Conservation (phyloP, 2,797 vertebrate species). For the Acanthornis magna region DNA sequence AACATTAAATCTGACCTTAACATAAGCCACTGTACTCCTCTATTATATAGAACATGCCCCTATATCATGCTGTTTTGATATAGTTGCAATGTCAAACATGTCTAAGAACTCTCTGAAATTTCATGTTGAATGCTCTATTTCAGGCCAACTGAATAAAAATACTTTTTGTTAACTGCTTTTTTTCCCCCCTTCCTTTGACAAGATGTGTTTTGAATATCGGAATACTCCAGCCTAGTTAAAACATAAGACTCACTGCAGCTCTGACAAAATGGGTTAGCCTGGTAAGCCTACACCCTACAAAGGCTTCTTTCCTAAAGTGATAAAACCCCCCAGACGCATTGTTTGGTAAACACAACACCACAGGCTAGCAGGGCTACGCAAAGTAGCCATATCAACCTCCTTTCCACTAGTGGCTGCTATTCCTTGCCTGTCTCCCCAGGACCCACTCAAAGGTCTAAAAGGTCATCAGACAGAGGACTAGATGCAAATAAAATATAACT, state of each 20-base stretch:
- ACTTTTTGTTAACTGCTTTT: not conserved
- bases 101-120: not conserved
- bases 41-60: not conserved
- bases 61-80: not conserved
- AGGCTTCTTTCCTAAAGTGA: not conserved
- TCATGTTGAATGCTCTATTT: not conserved
- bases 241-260: not conserved
- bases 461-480: not conserved
- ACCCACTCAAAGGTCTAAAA: not conserved
- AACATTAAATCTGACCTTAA: not conserved
- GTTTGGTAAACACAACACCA: not conserved
- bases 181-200: accelerated
- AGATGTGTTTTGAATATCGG: not conserved
- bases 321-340: not conserved
- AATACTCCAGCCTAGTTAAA: not conserved
- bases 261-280: not conserved
- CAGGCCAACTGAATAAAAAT: not conserved
- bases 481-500: not conserved
- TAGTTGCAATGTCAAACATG: accelerated
- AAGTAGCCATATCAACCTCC: accelerated
- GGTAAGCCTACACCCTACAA: not conserved
- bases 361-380: accelerated
- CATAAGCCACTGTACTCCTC: not conserved
- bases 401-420: not conserved
- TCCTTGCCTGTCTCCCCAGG: not conserved